These are phyloP conservation scores for Linepithema humile DNA, from an alignment of 1,140 invertebrate genomes.

Conservation along the genomic window DNA sequence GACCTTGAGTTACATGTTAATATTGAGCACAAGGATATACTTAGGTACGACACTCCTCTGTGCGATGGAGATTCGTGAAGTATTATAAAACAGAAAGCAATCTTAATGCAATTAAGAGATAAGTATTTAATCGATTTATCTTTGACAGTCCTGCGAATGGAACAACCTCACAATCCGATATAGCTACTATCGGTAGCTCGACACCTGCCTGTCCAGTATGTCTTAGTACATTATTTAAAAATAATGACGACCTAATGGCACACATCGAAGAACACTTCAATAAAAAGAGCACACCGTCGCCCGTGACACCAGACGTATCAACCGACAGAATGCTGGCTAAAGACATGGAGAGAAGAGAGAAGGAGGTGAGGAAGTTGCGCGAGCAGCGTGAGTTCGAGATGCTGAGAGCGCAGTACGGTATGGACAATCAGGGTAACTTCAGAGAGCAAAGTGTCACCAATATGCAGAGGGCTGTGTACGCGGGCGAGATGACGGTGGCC, in stretches of 20 bases:
- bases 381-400: slow-evolving; percentile 93
- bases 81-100: background rate
- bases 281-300: slow-evolving; percentile 83
- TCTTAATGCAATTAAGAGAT: background rate
- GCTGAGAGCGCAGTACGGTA: slow-evolving; percentile 93
- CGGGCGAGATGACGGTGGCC: slow-evolving; percentile 92
- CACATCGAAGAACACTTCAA: slow-evolving; percentile 90
- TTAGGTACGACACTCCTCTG: slow-evolving; percentile 82
- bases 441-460: slow-evolving; percentile 92
- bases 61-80: background rate
- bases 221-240: slow-evolving; percentile 83
- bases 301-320: slow-evolving; percentile 84
- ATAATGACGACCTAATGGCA: slow-evolving; percentile 85
- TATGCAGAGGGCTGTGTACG: slow-evolving; percentile 93
- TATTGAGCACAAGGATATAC: slow-evolving; percentile 91
- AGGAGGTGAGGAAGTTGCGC: slow-evolving; percentile 88
- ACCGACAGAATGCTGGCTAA: slow-evolving; percentile 86
- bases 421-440: slow-evolving; percentile 94
- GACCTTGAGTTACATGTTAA: slow-evolving; percentile 94
- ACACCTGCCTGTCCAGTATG: slow-evolving; percentile 85
- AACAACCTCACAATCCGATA: slow-evolving; percentile 73
- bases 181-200: slow-evolving; percentile 74
- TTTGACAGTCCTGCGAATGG: slow-evolving; percentile 80
- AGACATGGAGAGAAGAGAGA: slow-evolving; percentile 87
- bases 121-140: background rate